Evolutionary conservation across 2,888 invertebrate genomes (phyloP).

Genomic region (Apodemia zela): DNA sequence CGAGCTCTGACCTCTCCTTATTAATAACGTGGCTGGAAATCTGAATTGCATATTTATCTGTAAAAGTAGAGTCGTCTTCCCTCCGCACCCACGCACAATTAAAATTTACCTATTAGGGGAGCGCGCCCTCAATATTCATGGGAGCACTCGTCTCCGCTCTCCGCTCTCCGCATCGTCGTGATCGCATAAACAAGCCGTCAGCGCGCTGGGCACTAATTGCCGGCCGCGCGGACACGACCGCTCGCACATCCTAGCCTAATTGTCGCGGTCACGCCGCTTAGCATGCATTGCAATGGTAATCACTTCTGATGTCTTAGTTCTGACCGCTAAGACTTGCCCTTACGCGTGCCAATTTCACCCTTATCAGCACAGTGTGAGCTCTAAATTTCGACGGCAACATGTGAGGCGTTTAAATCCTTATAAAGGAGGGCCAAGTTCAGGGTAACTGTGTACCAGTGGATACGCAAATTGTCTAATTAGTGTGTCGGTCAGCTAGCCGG

Average conservation of each 20-base stretch:
- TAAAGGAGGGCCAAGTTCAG: slow-evolving; percentile 20
- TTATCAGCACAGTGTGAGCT: slow-evolving; percentile 26
- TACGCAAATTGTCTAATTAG: slow-evolving; percentile 74
- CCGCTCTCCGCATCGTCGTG: slow-evolving; percentile 63
- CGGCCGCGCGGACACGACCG: slow-evolving; percentile 48
- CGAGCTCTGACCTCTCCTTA: slow-evolving; percentile 58
- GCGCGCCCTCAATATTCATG: slow-evolving; percentile 44
- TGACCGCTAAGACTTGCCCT: slow-evolving; percentile 40
- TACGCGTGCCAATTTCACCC: slow-evolving; percentile 35
- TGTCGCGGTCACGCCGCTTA: slow-evolving; percentile 64
- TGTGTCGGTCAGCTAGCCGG: slow-evolving; percentile 43
- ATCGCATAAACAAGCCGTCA: slow-evolving; percentile 46
- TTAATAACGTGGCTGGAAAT: slow-evolving; percentile 61
- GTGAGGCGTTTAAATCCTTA: slow-evolving; percentile 26
- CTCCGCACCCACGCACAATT: slow-evolving; percentile 34
- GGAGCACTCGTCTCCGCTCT: slow-evolving; percentile 40
- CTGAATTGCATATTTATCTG: slow-evolving; percentile 54
- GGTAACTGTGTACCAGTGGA: slow-evolving; percentile 42
- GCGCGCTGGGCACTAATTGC: slow-evolving; percentile 53
- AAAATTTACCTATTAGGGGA: slow-evolving; percentile 31
- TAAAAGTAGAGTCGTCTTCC: slow-evolving; percentile 18
- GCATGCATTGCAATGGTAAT: slow-evolving; percentile 74
- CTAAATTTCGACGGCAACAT: slow-evolving; percentile 23
- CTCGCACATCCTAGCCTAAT: slow-evolving; percentile 59
- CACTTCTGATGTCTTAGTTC: slow-evolving; percentile 57